These are phyloP conservation scores for Spilarctia lutea DNA, from an alignment of 2,888 invertebrate species.

Conservation along the genomic window DNA sequence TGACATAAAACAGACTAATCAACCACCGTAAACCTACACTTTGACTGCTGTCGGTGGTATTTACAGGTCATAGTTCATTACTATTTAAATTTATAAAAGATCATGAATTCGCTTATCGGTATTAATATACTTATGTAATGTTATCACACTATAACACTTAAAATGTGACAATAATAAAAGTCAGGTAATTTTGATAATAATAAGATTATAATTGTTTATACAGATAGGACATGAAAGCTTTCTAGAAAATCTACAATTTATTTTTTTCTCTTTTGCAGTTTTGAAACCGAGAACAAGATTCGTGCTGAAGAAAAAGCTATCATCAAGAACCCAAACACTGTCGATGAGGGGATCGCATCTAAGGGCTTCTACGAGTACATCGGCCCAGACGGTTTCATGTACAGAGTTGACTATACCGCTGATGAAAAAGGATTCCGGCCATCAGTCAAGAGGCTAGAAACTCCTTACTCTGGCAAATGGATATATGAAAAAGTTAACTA, in stretches of 20 bases:
- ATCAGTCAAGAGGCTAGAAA: conserved; percentile 78
- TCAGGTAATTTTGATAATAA: too few relatives aligned
- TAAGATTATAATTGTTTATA: too few relatives aligned
- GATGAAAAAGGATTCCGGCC: conserved; percentile 85
- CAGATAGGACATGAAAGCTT: neutral
- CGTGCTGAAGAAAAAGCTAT: conserved; percentile 84
- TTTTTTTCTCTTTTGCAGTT: conserved; percentile 62
- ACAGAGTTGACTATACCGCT: conserved; percentile 84
- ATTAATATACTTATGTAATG: neutral
- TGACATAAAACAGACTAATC: conserved; percentile 58
- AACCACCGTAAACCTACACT: conserved; percentile 56
- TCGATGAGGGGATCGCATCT: conserved; percentile 83
- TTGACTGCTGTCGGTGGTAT: conserved; percentile 63
- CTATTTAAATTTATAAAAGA: conserved; percentile 62
- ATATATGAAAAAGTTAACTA: conserved; percentile 79
- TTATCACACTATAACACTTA: neutral
- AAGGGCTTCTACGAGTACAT: conserved; percentile 85
- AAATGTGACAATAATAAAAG: too few relatives aligned
- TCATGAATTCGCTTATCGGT: conserved; percentile 18
- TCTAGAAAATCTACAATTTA: conserved; percentile 2
- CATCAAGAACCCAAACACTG: conserved; percentile 80
- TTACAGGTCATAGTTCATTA: conserved; percentile 72
- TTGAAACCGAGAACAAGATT: conserved; percentile 85
- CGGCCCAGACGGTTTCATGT: conserved; percentile 84
- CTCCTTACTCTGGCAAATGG: conserved; percentile 83